phyloP scores from a whole-genome alignment of 2,113 vertebrate species.

The Tyrannus savana region DNA sequence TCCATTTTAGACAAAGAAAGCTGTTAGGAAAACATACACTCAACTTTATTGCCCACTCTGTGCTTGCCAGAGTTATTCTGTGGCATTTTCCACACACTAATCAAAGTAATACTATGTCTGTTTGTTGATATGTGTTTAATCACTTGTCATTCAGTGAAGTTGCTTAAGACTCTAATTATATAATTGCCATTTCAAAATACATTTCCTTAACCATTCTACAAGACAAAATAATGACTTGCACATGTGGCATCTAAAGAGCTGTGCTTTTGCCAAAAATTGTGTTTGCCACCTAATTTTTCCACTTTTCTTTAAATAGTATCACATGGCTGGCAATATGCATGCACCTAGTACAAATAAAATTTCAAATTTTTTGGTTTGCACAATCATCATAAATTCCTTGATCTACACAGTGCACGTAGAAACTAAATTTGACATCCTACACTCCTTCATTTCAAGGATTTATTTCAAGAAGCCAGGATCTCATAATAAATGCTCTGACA shows the following conservation, averaged over 20 bases:
- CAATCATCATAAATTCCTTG: neutral
- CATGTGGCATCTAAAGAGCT: conserved; percentile 23
- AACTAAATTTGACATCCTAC: neutral
- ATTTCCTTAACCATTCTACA: conserved; percentile 15
- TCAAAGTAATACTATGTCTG: neutral
- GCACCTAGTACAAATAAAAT: neutral
- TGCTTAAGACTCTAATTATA: conserved; percentile 40
- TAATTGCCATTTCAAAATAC: conserved; percentile 45
- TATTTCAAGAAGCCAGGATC: neutral
- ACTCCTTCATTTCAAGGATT: neutral
- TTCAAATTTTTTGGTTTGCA: neutral
- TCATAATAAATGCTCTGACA: neutral
- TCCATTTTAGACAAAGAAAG: neutral
- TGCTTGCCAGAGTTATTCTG: neutral
- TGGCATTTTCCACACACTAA: neutral
- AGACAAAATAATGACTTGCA: conserved; percentile 49
- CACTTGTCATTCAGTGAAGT: conserved; percentile 19
- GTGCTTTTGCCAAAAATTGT: conserved; percentile 22
- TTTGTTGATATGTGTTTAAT: conserved; percentile 2
- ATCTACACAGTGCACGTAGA: neutral
- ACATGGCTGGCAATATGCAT: neutral
- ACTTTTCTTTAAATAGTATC: neutral
- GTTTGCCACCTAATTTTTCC: conserved; percentile 43
- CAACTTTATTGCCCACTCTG: neutral
- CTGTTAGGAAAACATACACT: neutral